Percentiles rank a stretch among this genome's conserved stretches.
These are phyloP conservation scores for Diorhabda sublineata DNA, from an alignment of 1,140 invertebrate genomes.

Conservation along the genomic window DNA sequence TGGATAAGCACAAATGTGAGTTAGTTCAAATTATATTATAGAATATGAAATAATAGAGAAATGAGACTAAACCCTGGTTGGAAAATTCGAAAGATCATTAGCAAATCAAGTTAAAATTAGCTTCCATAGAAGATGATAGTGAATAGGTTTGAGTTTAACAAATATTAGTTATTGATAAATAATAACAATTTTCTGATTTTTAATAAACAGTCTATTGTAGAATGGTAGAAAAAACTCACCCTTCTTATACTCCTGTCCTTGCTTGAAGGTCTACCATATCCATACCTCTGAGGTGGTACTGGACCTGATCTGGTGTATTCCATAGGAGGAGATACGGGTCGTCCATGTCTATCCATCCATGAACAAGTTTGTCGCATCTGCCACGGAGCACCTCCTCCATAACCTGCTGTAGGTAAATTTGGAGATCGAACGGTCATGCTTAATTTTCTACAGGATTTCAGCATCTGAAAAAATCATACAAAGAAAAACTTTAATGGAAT, in stretches of 20 bases:
- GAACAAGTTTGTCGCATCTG: conserved; percentile 76
- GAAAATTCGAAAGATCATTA: no score
- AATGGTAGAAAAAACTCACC: conserved; percentile 44
- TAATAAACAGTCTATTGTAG: not conserved
- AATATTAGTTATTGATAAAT: no score
- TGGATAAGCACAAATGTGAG: no score
- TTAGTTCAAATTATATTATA: no score
- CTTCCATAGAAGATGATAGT: no score
- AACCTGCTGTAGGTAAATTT: conserved; percentile 47
- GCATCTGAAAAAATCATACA: conserved; percentile 61
- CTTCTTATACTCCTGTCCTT: conserved; percentile 57
- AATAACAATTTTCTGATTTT: no score
- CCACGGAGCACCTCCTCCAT: conserved; percentile 53
- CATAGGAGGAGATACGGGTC: conserved; percentile 79
- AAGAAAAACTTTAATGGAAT: not conserved
- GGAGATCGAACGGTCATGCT: conserved; percentile 82
- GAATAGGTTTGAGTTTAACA: no score
- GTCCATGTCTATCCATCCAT: conserved; percentile 86
- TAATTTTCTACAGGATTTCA: conserved; percentile 79
- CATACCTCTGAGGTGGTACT: conserved; percentile 48
- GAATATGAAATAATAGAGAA: no score
- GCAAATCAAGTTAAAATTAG: no score
- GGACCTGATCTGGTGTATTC: conserved; percentile 51
- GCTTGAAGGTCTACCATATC: conserved; percentile 51
- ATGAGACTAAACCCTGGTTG: no score